phyloP scores from a whole-genome alignment of 2,888 invertebrate species.

The Lycia hirtaria region DNA sequence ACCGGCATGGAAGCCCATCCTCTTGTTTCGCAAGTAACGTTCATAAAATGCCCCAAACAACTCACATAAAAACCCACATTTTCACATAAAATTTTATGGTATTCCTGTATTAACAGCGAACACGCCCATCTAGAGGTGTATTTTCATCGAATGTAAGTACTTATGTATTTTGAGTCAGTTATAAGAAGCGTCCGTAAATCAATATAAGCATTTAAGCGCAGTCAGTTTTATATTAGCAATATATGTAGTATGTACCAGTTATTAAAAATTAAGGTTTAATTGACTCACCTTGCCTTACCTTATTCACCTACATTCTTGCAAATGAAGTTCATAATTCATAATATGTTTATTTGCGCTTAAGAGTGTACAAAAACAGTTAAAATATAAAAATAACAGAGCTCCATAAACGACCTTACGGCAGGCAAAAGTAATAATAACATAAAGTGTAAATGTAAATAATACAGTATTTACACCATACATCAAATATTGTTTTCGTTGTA shows the following conservation, averaged over 20 bases:
- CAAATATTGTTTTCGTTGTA: no score
- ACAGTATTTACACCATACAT: no score
- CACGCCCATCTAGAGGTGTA: constrained; percentile 17
- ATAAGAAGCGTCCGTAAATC: not conserved
- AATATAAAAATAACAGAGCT: no score
- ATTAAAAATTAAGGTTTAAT: not conserved
- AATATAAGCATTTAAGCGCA: not conserved
- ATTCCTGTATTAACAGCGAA: constrained; percentile 34
- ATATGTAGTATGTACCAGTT: not conserved
- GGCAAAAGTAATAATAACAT: no score
- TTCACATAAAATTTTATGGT: constrained; percentile 40
- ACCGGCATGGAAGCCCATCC: constrained; percentile 23
- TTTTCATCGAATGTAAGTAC: constrained; percentile 5
- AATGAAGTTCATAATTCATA: no score
- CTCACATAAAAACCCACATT: constrained; percentile 41
- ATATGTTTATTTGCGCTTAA: no score
- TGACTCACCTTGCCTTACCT: not conserved
- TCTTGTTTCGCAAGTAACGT: constrained; percentile 33
- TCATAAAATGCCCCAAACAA: constrained; percentile 39
- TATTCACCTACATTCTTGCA: no score
- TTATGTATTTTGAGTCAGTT: not conserved
- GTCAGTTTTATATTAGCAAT: not conserved
- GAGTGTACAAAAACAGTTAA: no score
- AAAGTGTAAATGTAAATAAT: no score
- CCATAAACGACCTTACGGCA: no score